Conservation (phyloP, 1,140 invertebrate species). For the Oedothorax gibbosus region DNA sequence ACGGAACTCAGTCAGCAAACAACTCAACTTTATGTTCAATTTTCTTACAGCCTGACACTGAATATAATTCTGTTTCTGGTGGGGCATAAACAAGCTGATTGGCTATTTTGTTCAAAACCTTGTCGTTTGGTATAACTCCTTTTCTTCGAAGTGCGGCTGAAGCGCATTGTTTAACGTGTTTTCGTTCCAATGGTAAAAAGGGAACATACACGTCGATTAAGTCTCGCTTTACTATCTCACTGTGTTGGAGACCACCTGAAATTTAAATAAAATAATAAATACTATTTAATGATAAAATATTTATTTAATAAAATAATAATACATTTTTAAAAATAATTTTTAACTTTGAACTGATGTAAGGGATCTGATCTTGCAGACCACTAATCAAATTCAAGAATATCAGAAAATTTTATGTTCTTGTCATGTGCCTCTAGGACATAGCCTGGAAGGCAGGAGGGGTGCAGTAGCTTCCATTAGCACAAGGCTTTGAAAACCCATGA, state of each 20-base stretch:
- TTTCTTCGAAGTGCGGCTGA: constrained; percentile 67
- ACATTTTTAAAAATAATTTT: too few species aligned
- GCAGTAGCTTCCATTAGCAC: too few species aligned
- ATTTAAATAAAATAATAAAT: neutral
- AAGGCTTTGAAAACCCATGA: too few species aligned
- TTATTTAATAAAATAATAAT: too few species aligned
- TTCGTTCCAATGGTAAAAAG: constrained; percentile 89
- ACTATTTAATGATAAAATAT: neutral
- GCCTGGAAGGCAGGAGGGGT: too few species aligned
- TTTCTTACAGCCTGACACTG: constrained; percentile 72
- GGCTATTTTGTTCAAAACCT: constrained; percentile 65
- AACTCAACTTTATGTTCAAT: constrained; percentile 68
- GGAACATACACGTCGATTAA: constrained; percentile 94
- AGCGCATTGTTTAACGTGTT: constrained; percentile 82
- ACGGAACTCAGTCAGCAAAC: neutral
- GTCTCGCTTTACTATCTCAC: constrained; percentile 82
- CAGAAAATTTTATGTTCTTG: neutral
- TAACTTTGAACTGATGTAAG: too few species aligned
- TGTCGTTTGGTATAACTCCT: constrained; percentile 30
- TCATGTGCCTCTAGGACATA: too few species aligned
- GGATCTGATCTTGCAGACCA: too few species aligned
- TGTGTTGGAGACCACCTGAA: constrained; percentile 80
- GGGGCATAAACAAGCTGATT: constrained; percentile 70
- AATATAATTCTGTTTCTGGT: constrained; percentile 68
- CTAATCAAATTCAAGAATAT: too few species aligned